phyloP scores from a whole-genome alignment of 1,140 invertebrate genomes.

The Heterodera schachtii region DNA sequence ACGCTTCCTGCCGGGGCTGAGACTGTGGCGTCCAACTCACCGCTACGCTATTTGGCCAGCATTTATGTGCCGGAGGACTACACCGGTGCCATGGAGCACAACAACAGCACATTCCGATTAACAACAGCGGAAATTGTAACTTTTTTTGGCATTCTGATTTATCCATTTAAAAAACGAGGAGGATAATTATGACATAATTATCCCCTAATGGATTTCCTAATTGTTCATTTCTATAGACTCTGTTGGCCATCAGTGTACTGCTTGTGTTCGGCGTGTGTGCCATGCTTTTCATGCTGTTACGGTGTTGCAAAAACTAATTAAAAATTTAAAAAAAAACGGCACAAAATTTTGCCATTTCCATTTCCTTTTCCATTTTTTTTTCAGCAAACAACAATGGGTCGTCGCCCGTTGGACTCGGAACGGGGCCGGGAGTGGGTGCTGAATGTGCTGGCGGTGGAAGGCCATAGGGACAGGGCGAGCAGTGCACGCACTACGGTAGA shows the following conservation, averaged over 20 bases:
- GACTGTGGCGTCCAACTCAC: conserved; percentile 1
- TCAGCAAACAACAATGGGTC: conserved; percentile 33
- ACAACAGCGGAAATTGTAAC: conserved; percentile 16
- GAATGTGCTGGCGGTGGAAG: conserved; percentile 40
- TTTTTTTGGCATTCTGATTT: not conserved
- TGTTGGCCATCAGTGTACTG: conserved; percentile 30
- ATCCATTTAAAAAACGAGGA: too few relatives aligned
- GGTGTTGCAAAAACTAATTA: conserved; percentile 49
- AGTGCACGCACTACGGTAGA: conserved; percentile 11
- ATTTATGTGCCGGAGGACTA: conserved; percentile 9
- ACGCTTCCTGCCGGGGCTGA: not conserved
- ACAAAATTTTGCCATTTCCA: not conserved
- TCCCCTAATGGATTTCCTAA: too few relatives aligned
- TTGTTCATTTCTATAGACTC: not conserved
- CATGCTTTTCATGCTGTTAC: conserved; percentile 40
- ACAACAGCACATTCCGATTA: conserved; percentile 5
- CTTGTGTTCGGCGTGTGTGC: conserved; percentile 34
- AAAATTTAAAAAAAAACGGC: not conserved
- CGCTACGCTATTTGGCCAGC: conserved; percentile 22
- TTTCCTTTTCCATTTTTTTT: conserved; percentile 18
- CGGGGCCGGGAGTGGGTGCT: conserved; percentile 43
- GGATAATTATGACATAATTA: not conserved
- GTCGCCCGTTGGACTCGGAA: conserved; percentile 44
- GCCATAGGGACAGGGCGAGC: conserved; percentile 21
- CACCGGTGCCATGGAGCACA: not conserved